A percentile compares a stretch with the other conserved stretches of the same genome.
Conservation (phyloP, 1,140 invertebrate genomes). For the Batillaria attramentaria region DNA sequence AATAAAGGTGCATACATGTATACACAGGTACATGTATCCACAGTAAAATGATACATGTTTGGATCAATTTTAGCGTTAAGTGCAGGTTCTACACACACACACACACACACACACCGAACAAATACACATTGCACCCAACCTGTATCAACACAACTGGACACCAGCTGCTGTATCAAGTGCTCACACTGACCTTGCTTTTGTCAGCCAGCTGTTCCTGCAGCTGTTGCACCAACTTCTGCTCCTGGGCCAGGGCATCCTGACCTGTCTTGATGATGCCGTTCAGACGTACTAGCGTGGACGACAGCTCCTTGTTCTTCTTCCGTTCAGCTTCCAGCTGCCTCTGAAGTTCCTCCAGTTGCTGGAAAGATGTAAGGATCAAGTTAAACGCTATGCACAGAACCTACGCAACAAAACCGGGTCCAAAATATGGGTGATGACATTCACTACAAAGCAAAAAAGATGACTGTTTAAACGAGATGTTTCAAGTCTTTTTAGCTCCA, state of each 20-base stretch:
- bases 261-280: slow-evolving; percentile 71
- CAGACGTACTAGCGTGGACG: slow-evolving; percentile 62
- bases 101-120: no score
- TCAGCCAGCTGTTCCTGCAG: slow-evolving; percentile 55
- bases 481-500: no score
- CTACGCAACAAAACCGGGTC: neutral
- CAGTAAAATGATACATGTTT: neutral
- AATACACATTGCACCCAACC: no score
- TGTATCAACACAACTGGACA: no score
- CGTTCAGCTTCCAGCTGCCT: slow-evolving; percentile 57
- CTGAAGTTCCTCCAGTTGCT: slow-evolving; percentile 62
- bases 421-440: neutral
- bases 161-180: no score
- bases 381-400: slow-evolving; percentile 4
- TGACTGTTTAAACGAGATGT: no score
- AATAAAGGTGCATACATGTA: neutral
- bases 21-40: neutral
- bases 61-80: neutral
- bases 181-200: slow-evolving; percentile 41
- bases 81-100: no score
- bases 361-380: slow-evolving; percentile 11
- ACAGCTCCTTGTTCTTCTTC: slow-evolving; percentile 69
- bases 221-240: slow-evolving; percentile 64
- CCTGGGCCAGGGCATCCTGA: slow-evolving; percentile 68
- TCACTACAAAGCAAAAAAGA: no score